A percentile compares a stretch with the other conserved stretches of the same genome.
Evolutionary conservation across 2,888 invertebrate genomes (phyloP).

Genomic region (Strigamia transsilvanica): DNA sequence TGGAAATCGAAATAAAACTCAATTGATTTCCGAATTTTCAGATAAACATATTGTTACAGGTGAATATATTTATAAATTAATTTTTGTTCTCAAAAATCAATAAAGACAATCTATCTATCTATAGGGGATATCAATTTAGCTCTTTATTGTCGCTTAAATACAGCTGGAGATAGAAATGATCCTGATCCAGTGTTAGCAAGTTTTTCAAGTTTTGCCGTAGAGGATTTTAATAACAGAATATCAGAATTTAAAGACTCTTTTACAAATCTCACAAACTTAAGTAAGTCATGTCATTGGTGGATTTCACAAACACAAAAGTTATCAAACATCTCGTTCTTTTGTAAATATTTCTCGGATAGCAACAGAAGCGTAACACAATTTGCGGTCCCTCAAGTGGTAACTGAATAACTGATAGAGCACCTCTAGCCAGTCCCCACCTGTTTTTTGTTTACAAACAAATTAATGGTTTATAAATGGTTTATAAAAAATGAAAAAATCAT

Average conservation of each 20-base stretch:
- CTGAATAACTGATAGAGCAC: too few relatives aligned
- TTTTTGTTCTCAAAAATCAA: not conserved
- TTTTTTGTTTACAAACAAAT: too few relatives aligned
- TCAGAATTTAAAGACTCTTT: not conserved
- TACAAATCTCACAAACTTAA: not conserved
- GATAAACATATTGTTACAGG: not conserved
- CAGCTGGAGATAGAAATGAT: not conserved
- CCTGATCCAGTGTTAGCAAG: not conserved
- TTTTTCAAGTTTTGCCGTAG: not conserved
- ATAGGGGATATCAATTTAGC: constrained; percentile 11
- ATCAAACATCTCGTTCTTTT: too few relatives aligned
- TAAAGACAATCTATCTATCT: not conserved
- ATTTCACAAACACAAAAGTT: not conserved
- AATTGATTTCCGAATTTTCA: not conserved
- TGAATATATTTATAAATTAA: not conserved
- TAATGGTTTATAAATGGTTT: too few relatives aligned
- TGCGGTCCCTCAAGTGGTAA: too few relatives aligned
- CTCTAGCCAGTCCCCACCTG: too few relatives aligned
- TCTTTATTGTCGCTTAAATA: not conserved
- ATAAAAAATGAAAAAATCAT: too few relatives aligned
- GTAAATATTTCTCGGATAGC: too few relatives aligned
- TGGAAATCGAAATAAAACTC: not conserved
- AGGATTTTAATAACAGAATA: not conserved
- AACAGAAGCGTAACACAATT: too few relatives aligned
- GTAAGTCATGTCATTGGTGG: not conserved